These are phyloP conservation scores for Empis livida DNA, from an alignment of 2,888 invertebrate genomes.

Conservation along the genomic window DNA sequence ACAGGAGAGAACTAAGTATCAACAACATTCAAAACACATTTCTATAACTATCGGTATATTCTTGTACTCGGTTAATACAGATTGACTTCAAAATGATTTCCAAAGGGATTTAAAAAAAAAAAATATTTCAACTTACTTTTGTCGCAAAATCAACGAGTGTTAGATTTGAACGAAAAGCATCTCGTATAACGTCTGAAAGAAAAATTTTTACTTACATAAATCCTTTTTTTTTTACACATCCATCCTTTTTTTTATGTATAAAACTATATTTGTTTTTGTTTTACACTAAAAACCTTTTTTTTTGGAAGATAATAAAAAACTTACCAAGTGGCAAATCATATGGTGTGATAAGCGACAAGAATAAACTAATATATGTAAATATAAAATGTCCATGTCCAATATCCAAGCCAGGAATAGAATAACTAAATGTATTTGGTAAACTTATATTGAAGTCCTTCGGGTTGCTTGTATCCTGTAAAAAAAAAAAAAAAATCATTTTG, in stretches of 20 bases:
- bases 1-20: too few relatives aligned
- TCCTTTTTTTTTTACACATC: neutral
- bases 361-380: conserved; percentile 34
- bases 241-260: neutral
- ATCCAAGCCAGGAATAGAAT: conserved; percentile 34
- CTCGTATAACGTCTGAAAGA: conserved; percentile 28
- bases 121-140: conserved; percentile 25
- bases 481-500: too few relatives aligned
- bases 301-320: conserved; percentile 14
- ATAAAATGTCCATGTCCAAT: conserved; percentile 31
- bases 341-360: conserved; percentile 36
- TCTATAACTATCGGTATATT: too few relatives aligned
- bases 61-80: too few relatives aligned
- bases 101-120: neutral
- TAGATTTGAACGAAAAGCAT: conserved; percentile 31
- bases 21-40: too few relatives aligned
- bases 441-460: conserved; percentile 9
- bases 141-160: conserved; percentile 29
- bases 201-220: conserved; percentile 6
- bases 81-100: neutral
- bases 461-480: too few relatives aligned
- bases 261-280: conserved; percentile 8
- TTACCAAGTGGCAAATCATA: conserved; percentile 35
- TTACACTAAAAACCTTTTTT: too few relatives aligned
- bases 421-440: conserved; percentile 28